These are phyloP conservation scores for Chromobotia macracanthus DNA, from an alignment of 2,797 vertebrate genomes.

Conservation along the genomic window DNA sequence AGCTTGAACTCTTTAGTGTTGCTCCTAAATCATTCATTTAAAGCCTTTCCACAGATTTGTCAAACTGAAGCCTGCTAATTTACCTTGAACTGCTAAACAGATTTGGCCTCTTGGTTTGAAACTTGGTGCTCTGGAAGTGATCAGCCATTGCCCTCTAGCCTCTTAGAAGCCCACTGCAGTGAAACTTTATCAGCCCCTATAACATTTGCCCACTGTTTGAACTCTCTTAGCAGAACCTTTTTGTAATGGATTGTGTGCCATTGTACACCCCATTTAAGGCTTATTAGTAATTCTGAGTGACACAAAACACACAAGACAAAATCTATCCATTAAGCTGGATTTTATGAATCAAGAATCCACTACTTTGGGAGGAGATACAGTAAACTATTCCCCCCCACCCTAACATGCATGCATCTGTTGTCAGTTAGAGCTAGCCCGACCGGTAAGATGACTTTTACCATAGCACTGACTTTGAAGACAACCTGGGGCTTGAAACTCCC, in stretches of 20 bases:
- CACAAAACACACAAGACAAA: conserved; percentile 20
- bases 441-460: conserved; percentile 25
- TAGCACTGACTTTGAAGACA: conserved; percentile 50
- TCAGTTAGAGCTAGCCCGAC: conserved; percentile 35
- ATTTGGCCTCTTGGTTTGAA: neutral
- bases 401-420: conserved; percentile 58
- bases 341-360: conserved; percentile 57
- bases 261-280: neutral
- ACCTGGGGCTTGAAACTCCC: conserved; percentile 44
- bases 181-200: conserved; percentile 35
- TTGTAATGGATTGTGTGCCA: neutral
- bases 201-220: conserved; percentile 34
- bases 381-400: conserved; percentile 55
- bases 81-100: neutral
- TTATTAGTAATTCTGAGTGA: neutral
- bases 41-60: neutral
- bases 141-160: conserved; percentile 7
- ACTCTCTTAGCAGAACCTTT: neutral
- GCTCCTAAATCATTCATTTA: conserved; percentile 24
- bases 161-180: conserved; percentile 5
- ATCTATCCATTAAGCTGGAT: conserved; percentile 27
- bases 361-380: conserved; percentile 51
- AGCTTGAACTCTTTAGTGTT: conserved; percentile 1
- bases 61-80: conserved; percentile 3
- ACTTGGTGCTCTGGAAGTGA: conserved; percentile 37